Base-by-base conservation (phyloP, 2,113 vertebrate genomes). In the Callionymus lyra region DNA sequence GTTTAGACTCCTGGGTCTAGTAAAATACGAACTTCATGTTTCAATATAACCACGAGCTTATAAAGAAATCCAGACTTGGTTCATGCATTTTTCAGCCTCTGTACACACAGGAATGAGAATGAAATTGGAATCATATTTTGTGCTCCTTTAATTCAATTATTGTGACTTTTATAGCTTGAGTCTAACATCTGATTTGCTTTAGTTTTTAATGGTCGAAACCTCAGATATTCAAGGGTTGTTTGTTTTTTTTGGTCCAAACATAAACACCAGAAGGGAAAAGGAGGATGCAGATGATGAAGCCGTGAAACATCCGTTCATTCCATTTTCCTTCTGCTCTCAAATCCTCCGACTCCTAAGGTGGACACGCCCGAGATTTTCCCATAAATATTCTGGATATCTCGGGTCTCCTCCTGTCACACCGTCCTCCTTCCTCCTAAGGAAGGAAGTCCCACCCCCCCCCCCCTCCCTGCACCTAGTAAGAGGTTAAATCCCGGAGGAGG, bases 201-300 rank as follows among this genome's bases (percentile, higher is more conserved):
- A 27, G 21, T 27, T 27, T 27, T 27, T n/a, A n/a, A n/a, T n/a
- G n/a, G n/a, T n/a, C n/a, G n/a, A n/a, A n/a, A n/a, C n/a, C n/a
- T n/a, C n/a, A n/a, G n/a, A n/a, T n/a, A n/a, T n/a, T n/a, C n/a
- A n/a, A n/a, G n/a, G n/a, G n/a, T n/a, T n/a, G n/a, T n/a, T 27
- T 27, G 4, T 27, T 5, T 27, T 27, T 27, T 27, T 8, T 27
- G 21, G 8, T 27, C 2, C 6, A 42, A 59, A 55, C 52, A 58
- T 44, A 61, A 67, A 73, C 40, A 45, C 17, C 10, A 11, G 31
- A 59, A 13, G 12, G 48, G 56, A 46, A 59, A 62, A 56, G 62
- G 66, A 70, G 11, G 53, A 61, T 16, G 45, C 9, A 41, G 38
- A 63, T 63, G 70, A 59, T 71, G 59, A 59, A 77, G 68, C 39